These are phyloP conservation scores for Crypturellus undulatus DNA, from an alignment of 2,113 vertebrate genomes.

Conservation along the genomic window DNA sequence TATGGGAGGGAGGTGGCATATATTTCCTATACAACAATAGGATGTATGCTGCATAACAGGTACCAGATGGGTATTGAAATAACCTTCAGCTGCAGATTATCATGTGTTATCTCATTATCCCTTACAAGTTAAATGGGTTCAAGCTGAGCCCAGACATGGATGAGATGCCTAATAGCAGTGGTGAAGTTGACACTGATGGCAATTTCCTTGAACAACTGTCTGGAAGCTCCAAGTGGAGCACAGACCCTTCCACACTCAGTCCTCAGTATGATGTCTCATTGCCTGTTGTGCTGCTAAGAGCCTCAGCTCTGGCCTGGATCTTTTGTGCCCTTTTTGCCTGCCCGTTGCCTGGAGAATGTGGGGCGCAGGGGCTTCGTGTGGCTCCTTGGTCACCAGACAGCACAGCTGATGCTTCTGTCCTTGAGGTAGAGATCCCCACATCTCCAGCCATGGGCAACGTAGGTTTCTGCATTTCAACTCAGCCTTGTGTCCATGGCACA, in stretches of 20 bases:
- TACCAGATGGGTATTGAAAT: slow-evolving; percentile 70
- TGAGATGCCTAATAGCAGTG: slow-evolving; percentile 49
- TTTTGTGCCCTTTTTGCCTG: neutral
- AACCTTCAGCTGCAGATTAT: slow-evolving; percentile 68
- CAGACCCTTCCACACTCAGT: neutral
- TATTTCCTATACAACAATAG: slow-evolving; percentile 70
- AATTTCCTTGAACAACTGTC: slow-evolving; percentile 69
- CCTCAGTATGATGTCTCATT: neutral
- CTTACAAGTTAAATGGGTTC: slow-evolving; percentile 66
- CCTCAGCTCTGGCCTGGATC: fast-evolving
- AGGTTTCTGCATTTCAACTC: neutral
- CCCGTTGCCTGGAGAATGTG: neutral
- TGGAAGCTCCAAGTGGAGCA: slow-evolving; percentile 62
- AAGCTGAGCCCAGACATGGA: slow-evolving; percentile 60
- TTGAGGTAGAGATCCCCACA: neutral
- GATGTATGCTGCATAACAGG: slow-evolving; percentile 66
- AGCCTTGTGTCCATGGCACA: neutral
- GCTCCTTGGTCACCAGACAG: neutral
- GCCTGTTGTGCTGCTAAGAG: neutral
- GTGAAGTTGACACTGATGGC: slow-evolving; percentile 64
- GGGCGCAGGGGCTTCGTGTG: neutral
- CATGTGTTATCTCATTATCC: slow-evolving; percentile 71
- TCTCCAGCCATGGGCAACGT: neutral
- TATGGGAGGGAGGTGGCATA: slow-evolving; percentile 58
- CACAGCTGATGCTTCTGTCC: neutral